Percentiles rank a stretch among this genome's conserved stretches.
Evolutionary conservation across 2,797 vertebrate species (phyloP).

Genomic region (Synaphobranchus kaupii): DNA sequence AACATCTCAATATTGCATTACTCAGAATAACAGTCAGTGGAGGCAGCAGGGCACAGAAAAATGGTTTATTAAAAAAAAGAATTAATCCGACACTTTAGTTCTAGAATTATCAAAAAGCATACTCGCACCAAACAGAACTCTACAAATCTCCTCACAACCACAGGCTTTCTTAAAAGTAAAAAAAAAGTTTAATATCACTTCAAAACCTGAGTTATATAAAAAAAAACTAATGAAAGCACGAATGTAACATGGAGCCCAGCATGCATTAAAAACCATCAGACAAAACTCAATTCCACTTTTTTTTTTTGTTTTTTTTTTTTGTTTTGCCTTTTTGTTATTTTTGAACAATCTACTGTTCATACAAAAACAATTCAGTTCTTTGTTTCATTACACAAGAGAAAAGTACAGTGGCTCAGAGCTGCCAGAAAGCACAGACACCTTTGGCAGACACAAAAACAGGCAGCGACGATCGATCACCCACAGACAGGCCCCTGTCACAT

Average conservation of each 20-base stretch:
- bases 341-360: slow-evolving; percentile 37
- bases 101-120: slow-evolving; percentile 51
- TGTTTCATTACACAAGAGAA: slow-evolving; percentile 31
- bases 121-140: slow-evolving; percentile 48
- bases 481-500: not conserved
- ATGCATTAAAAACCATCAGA: slow-evolving; percentile 44
- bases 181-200: slow-evolving; percentile 48
- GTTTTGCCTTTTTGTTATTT: slow-evolving; percentile 32
- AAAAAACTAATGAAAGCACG: slow-evolving; percentile 27
- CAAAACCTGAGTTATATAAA: slow-evolving; percentile 39
- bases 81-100: slow-evolving; percentile 50
- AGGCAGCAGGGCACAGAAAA: slow-evolving; percentile 23
- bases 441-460: not conserved
- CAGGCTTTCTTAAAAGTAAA: slow-evolving; percentile 32
- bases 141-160: slow-evolving; percentile 51
- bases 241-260: slow-evolving; percentile 48
- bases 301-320: too few relatives aligned
- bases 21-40: not conserved
- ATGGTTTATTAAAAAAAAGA: slow-evolving; percentile 49
- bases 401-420: slow-evolving; percentile 31
- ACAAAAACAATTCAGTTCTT: slow-evolving; percentile 32
- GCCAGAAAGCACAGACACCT: slow-evolving; percentile 35
- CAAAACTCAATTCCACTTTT: slow-evolving; percentile 20
- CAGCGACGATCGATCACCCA: not conserved
- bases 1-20: not conserved